Percentiles rank a stretch among this genome's conserved stretches.
These are phyloP conservation scores for Astyanax mexicanus DNA, from an alignment of 2,797 vertebrate species.

Conservation along the genomic window DNA sequence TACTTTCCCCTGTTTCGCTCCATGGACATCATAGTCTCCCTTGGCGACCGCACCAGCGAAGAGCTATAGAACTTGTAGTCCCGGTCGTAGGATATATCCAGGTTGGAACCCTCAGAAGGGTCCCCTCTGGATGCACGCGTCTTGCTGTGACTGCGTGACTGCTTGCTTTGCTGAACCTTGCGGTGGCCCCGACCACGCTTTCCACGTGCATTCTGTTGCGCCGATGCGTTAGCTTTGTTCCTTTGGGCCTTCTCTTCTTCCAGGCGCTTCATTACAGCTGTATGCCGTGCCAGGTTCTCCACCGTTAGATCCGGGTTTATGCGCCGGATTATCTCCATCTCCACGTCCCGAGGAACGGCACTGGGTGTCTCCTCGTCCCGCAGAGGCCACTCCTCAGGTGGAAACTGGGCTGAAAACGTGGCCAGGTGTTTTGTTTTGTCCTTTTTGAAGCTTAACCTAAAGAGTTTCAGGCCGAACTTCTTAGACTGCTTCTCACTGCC, in stretches of 20 bases:
- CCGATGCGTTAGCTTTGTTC: slow-evolving; percentile 91
- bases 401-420: slow-evolving; percentile 97
- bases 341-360: slow-evolving; percentile 91
- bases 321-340: slow-evolving; percentile 97
- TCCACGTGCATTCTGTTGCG: slow-evolving; percentile 92
- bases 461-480: slow-evolving; percentile 96
- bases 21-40: slow-evolving; percentile 91
- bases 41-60: slow-evolving; percentile 87
- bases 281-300: slow-evolving; percentile 96
- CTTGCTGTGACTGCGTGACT: slow-evolving; percentile 93
- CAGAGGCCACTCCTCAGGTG: slow-evolving; percentile 97
- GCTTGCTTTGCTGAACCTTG: slow-evolving; percentile 91
- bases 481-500: slow-evolving; percentile 87
- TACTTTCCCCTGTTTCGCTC: slow-evolving; percentile 89
- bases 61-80: slow-evolving; percentile 94
- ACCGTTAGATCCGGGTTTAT: slow-evolving; percentile 98
- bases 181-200: slow-evolving; percentile 92
- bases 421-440: slow-evolving; percentile 96
- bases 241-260: slow-evolving; percentile 96
- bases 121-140: slow-evolving; percentile 90
- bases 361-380: slow-evolving; percentile 92
- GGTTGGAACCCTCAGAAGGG: slow-evolving; percentile 88
- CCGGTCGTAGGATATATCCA: slow-evolving; percentile 85
- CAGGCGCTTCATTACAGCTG: slow-evolving; percentile 97
- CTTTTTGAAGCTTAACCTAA: slow-evolving; percentile 97